Base-by-base conservation (phyloP, 2,113 vertebrate species). In the Cyprinodon variegatus region DNA sequence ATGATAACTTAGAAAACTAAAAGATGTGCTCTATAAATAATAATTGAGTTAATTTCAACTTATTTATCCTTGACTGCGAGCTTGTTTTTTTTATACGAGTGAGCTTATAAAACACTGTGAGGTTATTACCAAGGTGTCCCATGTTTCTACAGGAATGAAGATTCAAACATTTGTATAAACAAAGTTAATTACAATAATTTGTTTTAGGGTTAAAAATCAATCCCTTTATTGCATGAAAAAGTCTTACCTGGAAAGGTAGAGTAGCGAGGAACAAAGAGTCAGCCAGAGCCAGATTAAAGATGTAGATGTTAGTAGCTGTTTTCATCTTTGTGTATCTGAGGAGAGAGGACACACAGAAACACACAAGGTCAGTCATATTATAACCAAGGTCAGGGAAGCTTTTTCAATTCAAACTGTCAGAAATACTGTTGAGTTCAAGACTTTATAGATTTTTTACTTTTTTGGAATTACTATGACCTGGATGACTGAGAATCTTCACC, bases 271-370 rank as follows among this genome's bases (percentile, higher is more conserved):
- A 97, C 91, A 98, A 61, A 0, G 96, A 96, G 57, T 99, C 98
- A 0, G 98, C 97, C 89, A 99, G 91, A 0, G 97, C 98, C 12
- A 99, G 88, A 89, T 99, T 99, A 20, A 99, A 99, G 91, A 99
- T 99, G 91, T 99, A 99, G 61, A 98, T 99, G 87, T 99, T 99
- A 41, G 98, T 99, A 1, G 97, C 98, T 0, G 98, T 99, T 93
- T 99, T 99, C 98, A 98, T 99, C 93, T 98, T 99, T 10, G 98
- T 98, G 90, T 98, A 98, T 77, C 98, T 99, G 86, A 70, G 63
- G 83, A 83, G 0, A 83, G 37, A 66, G 0, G n/a, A 72, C 43
- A 2, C 15, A 82, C 46, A 66, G 2, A 48, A 9, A 68, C 4
- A 79, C n/a, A 68, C 4, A 62, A 37, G 9, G 45, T 67, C 3